Base-by-base conservation (phyloP, 2,797 vertebrate species). In the Heteromormyrus szaboi region DNA sequence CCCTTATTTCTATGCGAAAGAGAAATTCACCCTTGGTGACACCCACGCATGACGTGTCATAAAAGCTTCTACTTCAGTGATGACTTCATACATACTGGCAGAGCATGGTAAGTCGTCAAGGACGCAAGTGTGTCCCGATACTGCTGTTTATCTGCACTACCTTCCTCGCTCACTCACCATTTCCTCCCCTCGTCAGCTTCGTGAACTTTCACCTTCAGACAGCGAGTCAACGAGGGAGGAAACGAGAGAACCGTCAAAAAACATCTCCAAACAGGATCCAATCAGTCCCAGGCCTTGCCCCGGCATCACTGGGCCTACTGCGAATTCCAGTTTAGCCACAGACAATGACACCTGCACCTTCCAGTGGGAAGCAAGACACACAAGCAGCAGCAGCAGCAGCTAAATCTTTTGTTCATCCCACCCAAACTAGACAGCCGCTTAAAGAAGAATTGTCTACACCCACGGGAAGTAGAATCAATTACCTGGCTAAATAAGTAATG, bases 271-370 rank as follows among this genome's bases (percentile, higher is more conserved):
- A n/a, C n/a, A n/a, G n/a, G n/a, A n/a, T n/a, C n/a, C n/a, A n/a
- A n/a, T n/a, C n/a, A n/a, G n/a, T n/a, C n/a, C n/a, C n/a, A n/a
- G n/a, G n/a, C n/a, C n/a, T n/a, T n/a, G n/a, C n/a, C n/a, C n/a
- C n/a, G n/a, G n/a, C n/a, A n/a, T n/a, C n/a, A n/a, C n/a, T n/a
- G n/a, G n/a, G n/a, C n/a, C n/a, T n/a, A 54, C 90, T 90, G 89
- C 87, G 90, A 92, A 94, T 94, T 93, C 89, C 90, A 91, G 92
- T 90, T 89, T 84, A 91, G 86, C 91, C 91, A 7, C 25, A 86
- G n/a, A 91, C 46, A 51, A 56, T 72, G 79, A 89, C 4, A 88
- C 56, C 48, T 22, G 59, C 19, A 87, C 56, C 33, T 87, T 51
- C 37, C 86, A 12, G 56, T 86, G 85, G 86, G 89, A 87, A n/a